These are phyloP conservation scores for Phrynocephalus forsythii DNA, from an alignment of 2,797 vertebrate species.

Conservation along the genomic window DNA sequence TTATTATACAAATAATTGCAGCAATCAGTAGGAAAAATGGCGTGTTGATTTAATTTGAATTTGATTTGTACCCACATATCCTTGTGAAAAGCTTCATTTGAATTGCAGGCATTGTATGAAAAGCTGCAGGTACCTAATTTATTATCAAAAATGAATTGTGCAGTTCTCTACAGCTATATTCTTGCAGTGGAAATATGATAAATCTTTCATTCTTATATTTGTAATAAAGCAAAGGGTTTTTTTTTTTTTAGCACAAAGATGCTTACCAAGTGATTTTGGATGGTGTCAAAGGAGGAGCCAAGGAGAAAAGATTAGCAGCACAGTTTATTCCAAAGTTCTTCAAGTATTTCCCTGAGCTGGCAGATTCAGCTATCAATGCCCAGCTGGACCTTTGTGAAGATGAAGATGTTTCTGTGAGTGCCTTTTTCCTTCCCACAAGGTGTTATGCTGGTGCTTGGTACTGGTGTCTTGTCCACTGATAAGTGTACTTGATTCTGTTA, in stretches of 20 bases:
- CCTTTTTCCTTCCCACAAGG: conserved; percentile 22
- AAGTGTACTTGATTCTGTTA: conserved; percentile 20
- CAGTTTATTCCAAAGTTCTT: conserved; percentile 99
- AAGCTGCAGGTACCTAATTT: background rate
- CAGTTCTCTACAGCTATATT: background rate
- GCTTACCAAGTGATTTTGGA: conserved; percentile 94
- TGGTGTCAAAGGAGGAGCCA: conserved; percentile 94
- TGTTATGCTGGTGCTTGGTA: background rate
- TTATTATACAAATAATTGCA: background rate
- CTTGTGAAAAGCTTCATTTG: background rate
- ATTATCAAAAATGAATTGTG: background rate
- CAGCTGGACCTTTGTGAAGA: conserved; percentile 98
- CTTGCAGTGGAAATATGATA: conserved; percentile 1
- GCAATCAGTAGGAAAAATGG: background rate
- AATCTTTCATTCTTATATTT: background rate
- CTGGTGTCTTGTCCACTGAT: fast-evolving
- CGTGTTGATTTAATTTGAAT: background rate
- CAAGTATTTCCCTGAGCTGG: conserved; percentile 94
- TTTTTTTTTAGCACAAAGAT: conserved; percentile 90
- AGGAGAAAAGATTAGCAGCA: conserved; percentile 96
- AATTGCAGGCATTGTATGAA: background rate
- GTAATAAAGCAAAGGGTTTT: background rate
- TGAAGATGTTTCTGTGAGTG: conserved; percentile 96
- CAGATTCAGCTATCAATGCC: conserved; percentile 96
- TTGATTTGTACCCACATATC: background rate